Evolutionary conservation across 2,113 vertebrate genomes (phyloP), one percentile per base, ranked within the genome.

Genomic region (Cyphomyrus plagiostoma): DNA sequence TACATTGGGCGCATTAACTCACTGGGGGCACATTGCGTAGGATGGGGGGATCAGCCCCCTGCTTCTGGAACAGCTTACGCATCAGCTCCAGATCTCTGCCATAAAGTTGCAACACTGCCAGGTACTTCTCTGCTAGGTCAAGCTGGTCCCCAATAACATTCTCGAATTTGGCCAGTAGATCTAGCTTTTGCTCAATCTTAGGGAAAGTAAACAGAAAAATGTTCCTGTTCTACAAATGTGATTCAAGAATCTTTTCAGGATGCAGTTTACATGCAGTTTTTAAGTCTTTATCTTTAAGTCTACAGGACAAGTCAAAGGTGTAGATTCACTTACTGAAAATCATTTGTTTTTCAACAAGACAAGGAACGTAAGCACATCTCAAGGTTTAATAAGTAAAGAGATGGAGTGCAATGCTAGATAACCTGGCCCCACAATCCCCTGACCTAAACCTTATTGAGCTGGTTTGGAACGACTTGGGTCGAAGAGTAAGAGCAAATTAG

Each of bases 151-250:
- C 90, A 19, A 94, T 95, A 52, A 95, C 93, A 1, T 89, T 92
- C 90, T 97, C 96, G 91, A 97, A 95, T 87, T 94, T 94, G 7
- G 86, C 89, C 90, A 97, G 92, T 89, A 97, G 92, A 89, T 93
- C 92, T 92, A 97, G 93, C 94, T 95, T 93, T 90, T 95, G 93
- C 90, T 97, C 95, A n/a, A 95, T 96, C 97, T 97, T 88, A 90
- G 91, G 90, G 9, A 42, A 70, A 88, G 56, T 45, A 53, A 70
- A 52, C 48, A 89, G 56, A 53, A 89, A 84, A 52, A n/a, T 30
- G n/a, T 21, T 30, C 13, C n/a, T 50, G 11, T 52, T 50, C 9
- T 13, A 11, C 11, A 84, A 11, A 30, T 35, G 15, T 2, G 7
- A 86, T 52, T 49, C 45, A 26, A 48, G n/a, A 86, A 74, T 74